phyloP scores from a whole-genome alignment of 2,797 vertebrate species.

The Enteromius paludinosus region DNA sequence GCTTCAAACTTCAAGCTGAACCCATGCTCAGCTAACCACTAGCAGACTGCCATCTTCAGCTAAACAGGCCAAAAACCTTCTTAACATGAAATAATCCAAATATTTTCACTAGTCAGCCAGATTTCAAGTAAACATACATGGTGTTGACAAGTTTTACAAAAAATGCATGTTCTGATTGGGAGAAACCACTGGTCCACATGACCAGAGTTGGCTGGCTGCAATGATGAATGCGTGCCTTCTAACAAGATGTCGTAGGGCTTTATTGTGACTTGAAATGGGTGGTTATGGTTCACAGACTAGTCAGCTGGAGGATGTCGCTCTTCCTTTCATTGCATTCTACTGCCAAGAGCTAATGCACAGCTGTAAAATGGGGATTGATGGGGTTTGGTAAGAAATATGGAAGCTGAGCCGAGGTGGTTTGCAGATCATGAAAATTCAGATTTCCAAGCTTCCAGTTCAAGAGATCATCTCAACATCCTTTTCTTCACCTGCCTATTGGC shows the following conservation, averaged over 20 bases:
- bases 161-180: background rate
- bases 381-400: background rate
- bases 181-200: background rate
- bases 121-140: constrained; percentile 1
- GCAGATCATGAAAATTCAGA: background rate
- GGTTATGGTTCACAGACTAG: background rate
- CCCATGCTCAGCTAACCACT: constrained; percentile 1
- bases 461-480: constrained; percentile 6
- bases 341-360: background rate
- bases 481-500: background rate
- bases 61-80: constrained; percentile 9
- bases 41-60: constrained; percentile 6
- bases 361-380: background rate
- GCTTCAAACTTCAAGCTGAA: background rate
- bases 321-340: background rate
- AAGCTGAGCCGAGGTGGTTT: background rate
- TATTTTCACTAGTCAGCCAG: too few relatives aligned
- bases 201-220: background rate
- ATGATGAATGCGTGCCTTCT: background rate
- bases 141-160: constrained; percentile 29
- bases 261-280: background rate
- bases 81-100: constrained; percentile 1
- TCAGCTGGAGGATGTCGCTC: constrained; percentile 1
- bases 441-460: background rate
- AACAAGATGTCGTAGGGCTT: background rate